Percentiles rank a stretch among this genome's conserved stretches.
Evolutionary conservation across 2,797 vertebrate genomes (phyloP).

Genomic region (Ambastaia sidthimunki): DNA sequence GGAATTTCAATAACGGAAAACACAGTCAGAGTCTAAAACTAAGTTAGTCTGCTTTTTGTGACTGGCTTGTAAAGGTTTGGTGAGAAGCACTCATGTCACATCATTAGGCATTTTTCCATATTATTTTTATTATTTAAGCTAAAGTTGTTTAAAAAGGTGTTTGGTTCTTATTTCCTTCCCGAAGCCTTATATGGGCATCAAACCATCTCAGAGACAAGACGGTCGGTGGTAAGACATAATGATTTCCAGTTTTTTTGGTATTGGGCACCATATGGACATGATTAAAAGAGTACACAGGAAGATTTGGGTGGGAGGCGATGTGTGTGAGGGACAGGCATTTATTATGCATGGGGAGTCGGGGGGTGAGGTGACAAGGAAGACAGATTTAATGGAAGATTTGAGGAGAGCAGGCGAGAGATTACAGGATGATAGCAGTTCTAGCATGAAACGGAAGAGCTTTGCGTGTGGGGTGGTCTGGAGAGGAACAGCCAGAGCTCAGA

Average conservation of each 20-base stretch:
- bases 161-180: conserved; percentile 12
- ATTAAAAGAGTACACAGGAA: conserved; percentile 29
- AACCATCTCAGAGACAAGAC: conserved; percentile 8
- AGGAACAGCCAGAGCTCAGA: not conserved
- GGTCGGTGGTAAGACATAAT: conserved; percentile 16
- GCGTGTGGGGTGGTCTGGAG: not conserved
- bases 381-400: conserved; percentile 1
- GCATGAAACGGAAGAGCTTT: not conserved
- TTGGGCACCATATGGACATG: conserved; percentile 47
- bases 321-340: not conserved
- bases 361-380: not conserved
- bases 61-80: conserved; percentile 26
- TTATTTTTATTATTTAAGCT: conserved; percentile 1
- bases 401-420: not conserved
- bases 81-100: conserved; percentile 24
- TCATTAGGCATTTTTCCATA: conserved; percentile 6
- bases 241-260: conserved; percentile 37
- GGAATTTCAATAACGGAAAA: conserved; percentile 58
- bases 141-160: conserved; percentile 32
- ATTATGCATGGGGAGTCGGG: conserved; percentile 27
- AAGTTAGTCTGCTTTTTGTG: conserved; percentile 23
- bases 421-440: no score
- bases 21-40: conserved; percentile 33
- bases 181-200: conserved; percentile 37
- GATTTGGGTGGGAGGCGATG: conserved; percentile 1